These are phyloP conservation scores for Betta splendens DNA, from an alignment of 2,797 vertebrate species.

Conservation along the genomic window DNA sequence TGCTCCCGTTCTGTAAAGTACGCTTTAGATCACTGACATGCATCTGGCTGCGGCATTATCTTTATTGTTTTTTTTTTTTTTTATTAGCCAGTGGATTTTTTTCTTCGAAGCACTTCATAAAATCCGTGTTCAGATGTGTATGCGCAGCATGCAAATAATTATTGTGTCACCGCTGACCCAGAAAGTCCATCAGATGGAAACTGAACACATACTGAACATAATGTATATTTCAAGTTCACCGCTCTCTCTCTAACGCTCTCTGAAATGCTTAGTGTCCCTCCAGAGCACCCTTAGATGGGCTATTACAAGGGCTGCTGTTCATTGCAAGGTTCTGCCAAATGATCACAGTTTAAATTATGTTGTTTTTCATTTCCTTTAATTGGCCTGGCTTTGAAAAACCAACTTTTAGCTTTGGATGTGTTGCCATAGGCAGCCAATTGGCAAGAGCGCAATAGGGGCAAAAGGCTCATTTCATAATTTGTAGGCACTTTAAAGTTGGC, in stretches of 20 bases:
- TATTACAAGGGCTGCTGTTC: conserved; percentile 71
- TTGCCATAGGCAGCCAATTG: conserved; percentile 82
- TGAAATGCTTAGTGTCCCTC: conserved; percentile 58
- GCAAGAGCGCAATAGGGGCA: conserved; percentile 80
- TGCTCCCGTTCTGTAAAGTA: conserved; percentile 83
- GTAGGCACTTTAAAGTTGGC: conserved; percentile 84
- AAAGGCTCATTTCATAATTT: conserved; percentile 84
- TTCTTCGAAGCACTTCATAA: conserved; percentile 76
- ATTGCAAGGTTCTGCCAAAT: conserved; percentile 77
- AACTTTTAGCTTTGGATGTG: conserved; percentile 82
- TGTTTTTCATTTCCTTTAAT: conserved; percentile 83
- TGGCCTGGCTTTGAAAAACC: conserved; percentile 81
- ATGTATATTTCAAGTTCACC: conserved; percentile 36
- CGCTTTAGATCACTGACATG: conserved; percentile 92
- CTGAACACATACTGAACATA: conserved; percentile 55
- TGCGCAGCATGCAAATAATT: conserved; percentile 73
- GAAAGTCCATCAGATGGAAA: conserved; percentile 72
- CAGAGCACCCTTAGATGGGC: conserved; percentile 67
- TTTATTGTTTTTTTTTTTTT: conserved; percentile 93
- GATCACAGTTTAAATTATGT: conserved; percentile 82
- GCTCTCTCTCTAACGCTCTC: conserved; percentile 21
- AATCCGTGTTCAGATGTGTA: conserved; percentile 64
- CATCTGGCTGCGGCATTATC: conserved; percentile 93
- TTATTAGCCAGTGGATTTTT: conserved; percentile 77
- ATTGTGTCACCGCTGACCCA: conserved; percentile 69